phyloP scores from a whole-genome alignment of 2,888 invertebrate species.

The Hirudinaria manillensis region DNA sequence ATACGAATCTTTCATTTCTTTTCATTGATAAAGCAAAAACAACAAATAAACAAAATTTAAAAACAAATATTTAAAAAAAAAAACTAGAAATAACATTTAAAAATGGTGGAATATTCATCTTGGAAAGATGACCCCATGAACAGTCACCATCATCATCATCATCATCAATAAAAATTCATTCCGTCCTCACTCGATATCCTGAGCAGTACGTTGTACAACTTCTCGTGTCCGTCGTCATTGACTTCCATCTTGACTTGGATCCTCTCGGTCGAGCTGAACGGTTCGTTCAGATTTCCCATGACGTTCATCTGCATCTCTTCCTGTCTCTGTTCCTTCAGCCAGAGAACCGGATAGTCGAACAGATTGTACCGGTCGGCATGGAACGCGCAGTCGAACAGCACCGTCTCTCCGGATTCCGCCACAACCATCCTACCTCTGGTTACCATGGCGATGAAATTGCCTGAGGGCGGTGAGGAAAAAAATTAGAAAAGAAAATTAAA shows the following conservation, averaged over 20 bases:
- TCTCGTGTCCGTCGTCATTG: neutral
- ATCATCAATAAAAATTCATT: neutral
- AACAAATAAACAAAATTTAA: no score
- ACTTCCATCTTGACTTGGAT: conserved; percentile 31
- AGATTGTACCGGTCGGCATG: conserved; percentile 32
- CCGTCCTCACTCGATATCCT: neutral
- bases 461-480: neutral
- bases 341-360: conserved; percentile 35
- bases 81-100: no score
- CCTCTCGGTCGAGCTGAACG: conserved; percentile 34
- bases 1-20: no score
- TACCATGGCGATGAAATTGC: conserved; percentile 30
- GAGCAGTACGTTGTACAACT: neutral
- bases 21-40: no score
- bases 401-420: conserved; percentile 28
- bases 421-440: conserved; percentile 30
- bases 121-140: no score
- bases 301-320: conserved; percentile 37
- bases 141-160: neutral
- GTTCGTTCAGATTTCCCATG: conserved; percentile 38
- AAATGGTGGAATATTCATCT: no score
- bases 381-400: conserved; percentile 33
- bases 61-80: no score
- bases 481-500: neutral
- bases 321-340: conserved; percentile 36